phyloP scores from a whole-genome alignment of 2,797 vertebrate genomes.

The Benthosema pterotum region DNA sequence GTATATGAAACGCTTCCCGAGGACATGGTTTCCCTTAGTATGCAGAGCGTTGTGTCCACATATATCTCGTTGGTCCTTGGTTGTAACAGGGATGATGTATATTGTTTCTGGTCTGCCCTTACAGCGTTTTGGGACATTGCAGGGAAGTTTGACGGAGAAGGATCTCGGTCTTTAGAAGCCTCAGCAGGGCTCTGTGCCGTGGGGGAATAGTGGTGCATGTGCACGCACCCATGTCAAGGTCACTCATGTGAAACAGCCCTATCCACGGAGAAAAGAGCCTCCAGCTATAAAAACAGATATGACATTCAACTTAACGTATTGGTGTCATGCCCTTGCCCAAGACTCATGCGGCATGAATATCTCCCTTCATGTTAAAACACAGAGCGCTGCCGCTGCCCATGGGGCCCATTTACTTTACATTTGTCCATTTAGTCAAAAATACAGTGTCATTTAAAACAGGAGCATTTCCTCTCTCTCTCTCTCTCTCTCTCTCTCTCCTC shows the following conservation, averaged over 20 bases:
- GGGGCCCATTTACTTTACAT: too few relatives aligned
- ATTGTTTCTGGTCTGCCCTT: slow-evolving; percentile 17
- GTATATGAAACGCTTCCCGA: too few relatives aligned
- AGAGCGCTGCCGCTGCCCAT: slow-evolving; percentile 44
- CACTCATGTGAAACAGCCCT: slow-evolving; percentile 28
- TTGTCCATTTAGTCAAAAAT: too few relatives aligned
- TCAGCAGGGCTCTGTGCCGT: neutral
- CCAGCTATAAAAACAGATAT: slow-evolving; percentile 54
- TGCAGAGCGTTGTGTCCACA: too few relatives aligned
- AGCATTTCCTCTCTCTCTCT: too few relatives aligned
- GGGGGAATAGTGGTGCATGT: slow-evolving; percentile 21
- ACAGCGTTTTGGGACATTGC: slow-evolving; percentile 19
- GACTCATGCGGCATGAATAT: slow-evolving; percentile 45
- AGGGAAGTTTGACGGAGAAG: neutral
- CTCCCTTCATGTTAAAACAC: slow-evolving; percentile 50
- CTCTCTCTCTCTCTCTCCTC: too few relatives aligned
- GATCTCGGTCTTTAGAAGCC: slow-evolving; percentile 8
- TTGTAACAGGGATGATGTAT: neutral
- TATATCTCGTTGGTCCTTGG: too few relatives aligned
- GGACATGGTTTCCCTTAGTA: too few relatives aligned
- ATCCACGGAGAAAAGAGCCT: slow-evolving; percentile 53
- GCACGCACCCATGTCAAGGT: slow-evolving; percentile 42
- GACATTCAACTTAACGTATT: slow-evolving; percentile 43
- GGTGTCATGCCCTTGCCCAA: slow-evolving; percentile 53
- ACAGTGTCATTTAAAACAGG: too few relatives aligned